These are phyloP conservation scores for Drosophila silvestris DNA, from an alignment of 2,888 invertebrate species.

Conservation along the genomic window DNA sequence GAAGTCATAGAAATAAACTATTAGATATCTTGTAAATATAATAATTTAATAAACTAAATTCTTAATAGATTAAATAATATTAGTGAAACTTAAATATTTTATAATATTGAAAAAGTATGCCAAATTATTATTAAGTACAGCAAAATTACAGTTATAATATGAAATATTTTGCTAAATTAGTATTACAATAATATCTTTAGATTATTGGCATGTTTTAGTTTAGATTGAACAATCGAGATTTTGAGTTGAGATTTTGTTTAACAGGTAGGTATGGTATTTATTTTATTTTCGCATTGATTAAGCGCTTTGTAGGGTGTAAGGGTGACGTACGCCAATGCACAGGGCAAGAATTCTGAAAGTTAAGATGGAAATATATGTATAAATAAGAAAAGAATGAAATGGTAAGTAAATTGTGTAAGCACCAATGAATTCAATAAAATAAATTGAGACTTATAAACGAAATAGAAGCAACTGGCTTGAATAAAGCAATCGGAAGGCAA, in stretches of 20 bases:
- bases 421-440: slow-evolving; percentile 68
- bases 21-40: slow-evolving; percentile 1
- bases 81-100: background rate
- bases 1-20: slow-evolving; percentile 6
- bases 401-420: slow-evolving; percentile 66
- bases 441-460: slow-evolving; percentile 64
- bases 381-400: slow-evolving; percentile 26
- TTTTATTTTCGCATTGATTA: background rate
- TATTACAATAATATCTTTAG: background rate
- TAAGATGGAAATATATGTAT: slow-evolving; percentile 16
- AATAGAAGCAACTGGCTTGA: slow-evolving; percentile 42
- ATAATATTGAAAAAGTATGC: background rate
- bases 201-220: background rate
- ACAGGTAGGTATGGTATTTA: background rate
- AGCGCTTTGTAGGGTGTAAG: background rate
- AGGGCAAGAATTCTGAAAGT: background rate
- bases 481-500: slow-evolving; percentile 18
- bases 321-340: background rate
- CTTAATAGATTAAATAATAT: background rate
- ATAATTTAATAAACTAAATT: background rate
- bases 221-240: background rate
- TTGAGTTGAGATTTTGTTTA: background rate
- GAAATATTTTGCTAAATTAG: background rate
- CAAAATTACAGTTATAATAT: background rate
- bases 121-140: background rate